phyloP scores from a whole-genome alignment of 2,113 vertebrate species.

The Bos indicus region DNA sequence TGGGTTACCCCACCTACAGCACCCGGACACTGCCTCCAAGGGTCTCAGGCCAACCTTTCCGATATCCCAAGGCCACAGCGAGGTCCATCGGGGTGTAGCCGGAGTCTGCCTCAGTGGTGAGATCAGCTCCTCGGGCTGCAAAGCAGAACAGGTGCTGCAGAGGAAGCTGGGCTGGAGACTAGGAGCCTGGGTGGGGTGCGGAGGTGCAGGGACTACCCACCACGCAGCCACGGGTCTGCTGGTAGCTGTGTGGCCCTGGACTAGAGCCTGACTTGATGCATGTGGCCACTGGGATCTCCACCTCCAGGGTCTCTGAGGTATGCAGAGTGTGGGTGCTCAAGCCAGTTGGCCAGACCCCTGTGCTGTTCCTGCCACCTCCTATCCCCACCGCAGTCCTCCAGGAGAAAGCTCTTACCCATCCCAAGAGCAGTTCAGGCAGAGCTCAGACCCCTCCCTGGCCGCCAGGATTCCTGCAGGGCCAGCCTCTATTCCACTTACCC shows the following conservation, averaged over 20 bases:
- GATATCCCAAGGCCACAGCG: conserved; percentile 92
- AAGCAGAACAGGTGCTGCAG: background rate
- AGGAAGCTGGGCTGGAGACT: background rate
- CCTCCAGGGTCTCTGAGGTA: background rate
- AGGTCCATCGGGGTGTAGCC: conserved; percentile 97
- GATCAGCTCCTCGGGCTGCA: conserved; percentile 89
- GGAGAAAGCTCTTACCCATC: background rate
- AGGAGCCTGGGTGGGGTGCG: background rate
- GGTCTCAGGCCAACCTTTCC: conserved; percentile 82
- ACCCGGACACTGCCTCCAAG: background rate
- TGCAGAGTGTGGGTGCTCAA: background rate
- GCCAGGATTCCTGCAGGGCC: background rate
- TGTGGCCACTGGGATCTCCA: background rate
- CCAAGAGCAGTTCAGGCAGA: background rate
- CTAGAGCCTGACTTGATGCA: background rate
- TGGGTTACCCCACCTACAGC: background rate
- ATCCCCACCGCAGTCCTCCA: background rate
- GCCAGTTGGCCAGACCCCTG: background rate
- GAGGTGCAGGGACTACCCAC: background rate
- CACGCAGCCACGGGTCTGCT: background rate
- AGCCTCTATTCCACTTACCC: conserved; percentile 78
- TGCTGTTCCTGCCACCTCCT: background rate
- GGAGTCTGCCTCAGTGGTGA: conserved; percentile 94
- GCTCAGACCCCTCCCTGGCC: background rate
- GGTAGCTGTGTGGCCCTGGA: background rate